Evolutionary conservation across 1,140 invertebrate genomes (phyloP).

Genomic region (Akabosia matsudoensis): DNA sequence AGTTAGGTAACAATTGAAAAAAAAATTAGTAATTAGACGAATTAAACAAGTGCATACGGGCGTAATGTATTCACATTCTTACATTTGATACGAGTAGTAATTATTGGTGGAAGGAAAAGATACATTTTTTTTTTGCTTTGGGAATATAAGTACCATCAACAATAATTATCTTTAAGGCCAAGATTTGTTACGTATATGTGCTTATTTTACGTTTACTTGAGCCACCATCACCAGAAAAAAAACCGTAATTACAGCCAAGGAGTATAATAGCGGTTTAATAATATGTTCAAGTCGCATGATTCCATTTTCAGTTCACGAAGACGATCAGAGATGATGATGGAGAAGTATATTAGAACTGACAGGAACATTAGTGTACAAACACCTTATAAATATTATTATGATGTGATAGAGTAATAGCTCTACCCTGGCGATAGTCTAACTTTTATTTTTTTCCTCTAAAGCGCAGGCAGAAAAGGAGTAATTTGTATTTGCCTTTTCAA

Average conservation of each 20-base stretch:
- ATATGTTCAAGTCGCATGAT: background rate
- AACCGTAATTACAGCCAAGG: slow-evolving; percentile 1
- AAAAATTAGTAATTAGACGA: background rate
- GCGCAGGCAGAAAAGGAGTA: background rate
- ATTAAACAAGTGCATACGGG: background rate
- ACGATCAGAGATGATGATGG: background rate
- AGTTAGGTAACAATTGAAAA: background rate
- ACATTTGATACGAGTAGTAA: background rate
- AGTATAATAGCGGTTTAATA: slow-evolving; percentile 9
- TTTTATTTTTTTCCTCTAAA: no score
- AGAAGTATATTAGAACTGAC: slow-evolving; percentile 5
- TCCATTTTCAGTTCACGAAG: slow-evolving; percentile 11
- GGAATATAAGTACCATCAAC: background rate
- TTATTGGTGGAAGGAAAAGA: background rate
- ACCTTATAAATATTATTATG: background rate
- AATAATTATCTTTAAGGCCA: background rate
- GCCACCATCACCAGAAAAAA: background rate
- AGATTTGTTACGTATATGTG: background rate
- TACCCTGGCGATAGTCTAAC: background rate
- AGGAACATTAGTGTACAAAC: background rate
- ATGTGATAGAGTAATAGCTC: no score
- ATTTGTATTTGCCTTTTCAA: background rate
- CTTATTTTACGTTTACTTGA: background rate
- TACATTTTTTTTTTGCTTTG: no score
- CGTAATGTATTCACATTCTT: background rate